These are phyloP conservation scores for Acrossocheilus fasciatus DNA, from an alignment of 2,797 vertebrate species.

Conservation along the genomic window DNA sequence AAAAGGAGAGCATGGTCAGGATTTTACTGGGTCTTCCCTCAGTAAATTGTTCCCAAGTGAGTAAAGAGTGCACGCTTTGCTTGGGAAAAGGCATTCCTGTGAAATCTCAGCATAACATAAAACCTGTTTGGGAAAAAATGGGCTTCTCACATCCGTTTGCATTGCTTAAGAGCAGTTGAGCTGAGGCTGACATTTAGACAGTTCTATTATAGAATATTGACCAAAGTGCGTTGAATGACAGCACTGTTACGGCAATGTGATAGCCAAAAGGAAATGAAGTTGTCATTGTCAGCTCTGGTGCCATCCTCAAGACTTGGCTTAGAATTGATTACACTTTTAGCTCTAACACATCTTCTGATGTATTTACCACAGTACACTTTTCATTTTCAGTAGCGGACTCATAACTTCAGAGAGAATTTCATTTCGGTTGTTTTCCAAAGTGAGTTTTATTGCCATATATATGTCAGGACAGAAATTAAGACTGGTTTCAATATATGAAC, in stretches of 20 bases:
- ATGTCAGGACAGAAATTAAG: conserved; percentile 3
- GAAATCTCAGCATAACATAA: conserved; percentile 4
- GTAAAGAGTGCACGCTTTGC: conserved; percentile 6
- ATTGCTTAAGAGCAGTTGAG: conserved; percentile 26
- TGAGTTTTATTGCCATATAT: conserved; percentile 3
- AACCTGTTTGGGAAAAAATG: neutral
- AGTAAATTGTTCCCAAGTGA: conserved; percentile 32
- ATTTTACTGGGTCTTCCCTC: conserved; percentile 26
- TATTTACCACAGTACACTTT: conserved; percentile 64
- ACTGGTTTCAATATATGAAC: neutral
- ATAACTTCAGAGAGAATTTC: neutral
- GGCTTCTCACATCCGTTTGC: neutral
- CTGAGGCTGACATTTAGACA: conserved; percentile 55
- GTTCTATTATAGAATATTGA: conserved; percentile 67
- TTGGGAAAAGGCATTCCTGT: conserved; percentile 15
- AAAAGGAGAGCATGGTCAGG: conserved; percentile 12
- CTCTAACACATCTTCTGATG: conserved; percentile 51
- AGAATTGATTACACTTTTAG: conserved; percentile 61
- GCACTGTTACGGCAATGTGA: conserved; percentile 60
- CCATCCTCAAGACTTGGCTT: conserved; percentile 57
- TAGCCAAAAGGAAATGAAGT: conserved; percentile 66
- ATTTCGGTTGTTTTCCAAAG: neutral
- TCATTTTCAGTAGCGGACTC: conserved; percentile 45
- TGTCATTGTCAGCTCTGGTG: conserved; percentile 61
- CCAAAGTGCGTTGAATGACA: conserved; percentile 59